These are phyloP conservation scores for Tapera naevia DNA, from an alignment of 2,797 vertebrate species.

Conservation along the genomic window DNA sequence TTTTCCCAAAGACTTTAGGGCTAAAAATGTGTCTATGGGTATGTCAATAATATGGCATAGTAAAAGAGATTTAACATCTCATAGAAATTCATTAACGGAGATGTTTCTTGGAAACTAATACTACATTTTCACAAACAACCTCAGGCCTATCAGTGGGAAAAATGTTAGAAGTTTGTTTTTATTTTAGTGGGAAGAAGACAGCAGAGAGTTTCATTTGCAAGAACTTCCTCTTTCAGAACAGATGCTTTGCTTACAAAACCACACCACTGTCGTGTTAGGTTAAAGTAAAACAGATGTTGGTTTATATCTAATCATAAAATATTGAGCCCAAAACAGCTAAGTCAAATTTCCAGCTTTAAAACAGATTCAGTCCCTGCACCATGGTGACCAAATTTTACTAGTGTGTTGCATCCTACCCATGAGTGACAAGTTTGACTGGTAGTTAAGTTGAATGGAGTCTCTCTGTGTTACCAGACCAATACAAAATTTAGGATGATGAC, in stretches of 20 bases:
- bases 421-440: neutral
- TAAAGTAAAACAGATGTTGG: neutral
- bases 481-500: neutral
- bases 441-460: neutral
- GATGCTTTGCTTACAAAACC: neutral
- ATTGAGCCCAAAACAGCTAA: neutral
- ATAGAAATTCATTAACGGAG: neutral
- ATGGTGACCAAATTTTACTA: neutral
- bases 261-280: neutral
- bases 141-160: neutral
- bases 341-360: neutral
- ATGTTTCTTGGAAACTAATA: neutral
- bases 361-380: neutral
- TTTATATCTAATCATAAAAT: neutral
- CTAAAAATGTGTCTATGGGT: neutral
- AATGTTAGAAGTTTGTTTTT: neutral
- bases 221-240: neutral
- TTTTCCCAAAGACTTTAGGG: neutral
- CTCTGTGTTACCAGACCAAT: constrained; percentile 12
- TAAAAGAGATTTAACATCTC: neutral
- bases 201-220: neutral
- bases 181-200: neutral
- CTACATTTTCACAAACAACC: neutral
- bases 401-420: neutral
- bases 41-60: neutral